Percentiles rank a stretch among this genome's conserved stretches.
These are phyloP conservation scores for Athalia cordata DNA, from an alignment of 2,888 invertebrate species.

Conservation along the genomic window DNA sequence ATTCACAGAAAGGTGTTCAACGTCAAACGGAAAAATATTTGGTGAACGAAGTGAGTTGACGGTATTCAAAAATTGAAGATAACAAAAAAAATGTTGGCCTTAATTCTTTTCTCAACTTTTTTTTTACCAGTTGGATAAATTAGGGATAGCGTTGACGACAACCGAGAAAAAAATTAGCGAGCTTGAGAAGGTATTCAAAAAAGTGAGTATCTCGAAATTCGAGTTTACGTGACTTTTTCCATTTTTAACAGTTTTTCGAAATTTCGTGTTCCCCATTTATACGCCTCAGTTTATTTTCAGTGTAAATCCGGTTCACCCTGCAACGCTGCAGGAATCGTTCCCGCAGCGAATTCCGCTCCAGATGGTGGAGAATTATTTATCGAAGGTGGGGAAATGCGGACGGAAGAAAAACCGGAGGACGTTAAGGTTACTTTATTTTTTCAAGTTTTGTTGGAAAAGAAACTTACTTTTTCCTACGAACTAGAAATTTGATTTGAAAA, in stretches of 20 bases:
- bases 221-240: neutral
- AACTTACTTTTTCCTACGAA: neutral
- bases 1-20: slow-evolving; percentile 63
- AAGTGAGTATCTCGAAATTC: slow-evolving; percentile 58
- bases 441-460: neutral
- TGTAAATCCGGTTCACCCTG: slow-evolving; percentile 53
- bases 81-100: no score
- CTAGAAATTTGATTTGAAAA: neutral
- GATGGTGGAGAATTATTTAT: slow-evolving; percentile 49
- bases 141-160: slow-evolving; percentile 58
- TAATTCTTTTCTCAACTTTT: no score
- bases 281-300: slow-evolving; percentile 65
- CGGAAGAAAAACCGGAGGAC: slow-evolving; percentile 53
- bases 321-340: slow-evolving; percentile 46
- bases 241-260: neutral
- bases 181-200: slow-evolving; percentile 62
- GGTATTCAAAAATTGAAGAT: neutral
- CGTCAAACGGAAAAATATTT: slow-evolving; percentile 59
- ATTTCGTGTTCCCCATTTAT: slow-evolving; percentile 35
- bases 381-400: slow-evolving; percentile 40
- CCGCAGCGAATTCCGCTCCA: slow-evolving; percentile 26
- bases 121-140: slow-evolving; percentile 59
- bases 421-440: slow-evolving; percentile 55
- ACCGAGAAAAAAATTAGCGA: slow-evolving; percentile 61
- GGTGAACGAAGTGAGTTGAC: slow-evolving; percentile 62